Base-by-base conservation (phyloP, 2,888 invertebrate genomes). In the Protophormia terraenovae region DNA sequence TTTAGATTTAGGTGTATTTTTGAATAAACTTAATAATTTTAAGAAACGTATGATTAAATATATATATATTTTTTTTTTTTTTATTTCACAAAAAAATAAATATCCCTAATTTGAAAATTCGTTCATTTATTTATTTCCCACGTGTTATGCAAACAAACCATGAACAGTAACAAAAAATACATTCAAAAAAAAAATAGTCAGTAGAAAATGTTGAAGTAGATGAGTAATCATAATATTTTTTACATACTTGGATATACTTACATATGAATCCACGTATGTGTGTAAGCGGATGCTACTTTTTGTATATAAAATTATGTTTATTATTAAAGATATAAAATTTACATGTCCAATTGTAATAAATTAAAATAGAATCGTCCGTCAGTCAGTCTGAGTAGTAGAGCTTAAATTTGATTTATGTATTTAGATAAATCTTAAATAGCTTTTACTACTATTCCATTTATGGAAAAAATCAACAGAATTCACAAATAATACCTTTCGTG, bases 101-200 rank as follows among this genome's bases (percentile, higher is more conserved):
- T 19, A 0, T 19, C 6, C 47, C 19, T 29, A 55, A 29, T 22
- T 24, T 64, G 24, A 22, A n/a, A 41, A 64, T 50, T 50, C 50
- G 12, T 75, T 64, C 62, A 75, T 50, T 75, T 75, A 75, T 75
- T 75, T 50, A 75, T 75, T 75, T 75, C 62, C 62, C 75, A 62
- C 47, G 75, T 62, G 75, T 62, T 35, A 62, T 64, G 62, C 35
- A 24, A 75, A 64, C 38, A 50, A 75, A 58, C 8, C 22, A 69
- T 22, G 4, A 69, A 22, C 19, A 53, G 35, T 14, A 47, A 50
- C 7, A 22, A 71, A 55, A 50, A 32, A 32, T 14, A 38, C 50
- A 24, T 64, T 38, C 2, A 75, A 75, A 64, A 38, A 45, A 73
- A 50, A 62, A 75, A 75, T 50, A 50, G 53, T 60, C 27, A 22